Evolutionary conservation across 2,113 vertebrate species (phyloP).

Genomic region (Oostethus manadensis): DNA sequence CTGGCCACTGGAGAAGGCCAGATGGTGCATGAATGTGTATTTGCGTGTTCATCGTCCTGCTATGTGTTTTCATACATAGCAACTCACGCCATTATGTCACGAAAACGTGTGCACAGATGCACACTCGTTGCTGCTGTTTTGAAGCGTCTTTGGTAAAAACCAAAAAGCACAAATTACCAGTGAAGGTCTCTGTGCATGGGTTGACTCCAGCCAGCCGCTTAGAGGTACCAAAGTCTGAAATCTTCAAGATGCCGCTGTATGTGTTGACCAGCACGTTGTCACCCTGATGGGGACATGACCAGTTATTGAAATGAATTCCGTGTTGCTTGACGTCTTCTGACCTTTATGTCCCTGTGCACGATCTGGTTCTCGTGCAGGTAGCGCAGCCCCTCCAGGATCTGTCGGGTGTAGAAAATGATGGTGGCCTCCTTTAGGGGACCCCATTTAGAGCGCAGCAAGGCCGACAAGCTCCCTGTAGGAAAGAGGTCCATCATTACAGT

Average conservation of each 20-base stretch:
- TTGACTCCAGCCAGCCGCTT: slow-evolving; percentile 89
- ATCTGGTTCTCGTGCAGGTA: slow-evolving; percentile 99
- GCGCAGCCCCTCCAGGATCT: slow-evolving; percentile 95
- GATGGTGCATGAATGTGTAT: slow-evolving; percentile 50
- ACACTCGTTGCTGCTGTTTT: background rate
- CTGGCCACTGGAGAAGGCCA: slow-evolving; percentile 49
- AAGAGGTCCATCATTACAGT: slow-evolving; percentile 38
- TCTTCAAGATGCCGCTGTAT: slow-evolving; percentile 88
- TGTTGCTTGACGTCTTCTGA: slow-evolving; percentile 41
- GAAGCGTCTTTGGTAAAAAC: background rate
- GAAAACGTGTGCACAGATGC: too few relatives aligned
- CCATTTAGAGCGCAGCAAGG: slow-evolving; percentile 94
- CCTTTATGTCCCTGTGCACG: slow-evolving; percentile 97
- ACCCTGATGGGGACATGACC: slow-evolving; percentile 51
- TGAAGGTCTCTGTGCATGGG: slow-evolving; percentile 88
- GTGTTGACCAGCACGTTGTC: slow-evolving; percentile 92
- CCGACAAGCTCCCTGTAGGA: slow-evolving; percentile 89
- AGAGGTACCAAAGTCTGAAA: slow-evolving; percentile 91
- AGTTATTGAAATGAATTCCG: background rate
- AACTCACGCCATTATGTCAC: background rate
- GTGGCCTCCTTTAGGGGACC: slow-evolving; percentile 95
- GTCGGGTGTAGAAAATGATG: slow-evolving; percentile 96
- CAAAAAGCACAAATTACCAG: slow-evolving; percentile 65
- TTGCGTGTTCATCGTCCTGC: slow-evolving; percentile 1
- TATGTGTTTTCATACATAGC: slow-evolving; percentile 22